These are phyloP conservation scores for Harpagoxenus sublaevis DNA, from an alignment of 2,888 invertebrate species.

Conservation along the genomic window DNA sequence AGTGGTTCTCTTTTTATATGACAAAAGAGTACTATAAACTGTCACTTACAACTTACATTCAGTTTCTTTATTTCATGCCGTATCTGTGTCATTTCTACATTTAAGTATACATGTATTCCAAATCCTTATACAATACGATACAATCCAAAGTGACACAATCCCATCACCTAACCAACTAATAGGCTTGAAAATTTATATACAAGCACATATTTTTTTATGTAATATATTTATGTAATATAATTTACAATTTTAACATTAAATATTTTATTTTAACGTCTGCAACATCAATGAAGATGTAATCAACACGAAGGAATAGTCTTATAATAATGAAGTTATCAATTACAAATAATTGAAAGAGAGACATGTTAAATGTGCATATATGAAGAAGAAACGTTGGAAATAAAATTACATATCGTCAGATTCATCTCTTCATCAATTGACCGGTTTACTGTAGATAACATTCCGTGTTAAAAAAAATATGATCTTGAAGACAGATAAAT, in stretches of 20 bases:
- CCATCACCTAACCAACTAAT: not conserved
- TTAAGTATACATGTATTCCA: slow-evolving; percentile 61
- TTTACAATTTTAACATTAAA: not conserved
- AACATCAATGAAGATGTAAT: not conserved
- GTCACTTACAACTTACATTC: not conserved
- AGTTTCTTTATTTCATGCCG: slow-evolving; percentile 65
- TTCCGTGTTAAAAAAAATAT: not conserved
- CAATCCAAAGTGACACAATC: not conserved
- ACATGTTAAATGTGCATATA: not conserved
- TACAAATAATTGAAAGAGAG: not conserved
- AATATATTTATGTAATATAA: not conserved
- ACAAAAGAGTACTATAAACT: not conserved
- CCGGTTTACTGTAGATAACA: not conserved
- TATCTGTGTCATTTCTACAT: slow-evolving; percentile 61
- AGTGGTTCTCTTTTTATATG: not conserved
- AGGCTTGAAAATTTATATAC: not conserved
- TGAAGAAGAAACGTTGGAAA: not conserved
- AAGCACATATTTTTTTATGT: not conserved
- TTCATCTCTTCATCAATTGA: not conserved
- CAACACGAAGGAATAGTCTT: not conserved
- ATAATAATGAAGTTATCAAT: not conserved
- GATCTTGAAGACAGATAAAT: not conserved
- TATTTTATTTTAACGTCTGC: not conserved
- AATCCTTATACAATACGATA: slow-evolving; percentile 15
- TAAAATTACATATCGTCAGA: not conserved